These are phyloP conservation scores for Acanthornis magna DNA, from an alignment of 2,797 vertebrate genomes.

Conservation along the genomic window DNA sequence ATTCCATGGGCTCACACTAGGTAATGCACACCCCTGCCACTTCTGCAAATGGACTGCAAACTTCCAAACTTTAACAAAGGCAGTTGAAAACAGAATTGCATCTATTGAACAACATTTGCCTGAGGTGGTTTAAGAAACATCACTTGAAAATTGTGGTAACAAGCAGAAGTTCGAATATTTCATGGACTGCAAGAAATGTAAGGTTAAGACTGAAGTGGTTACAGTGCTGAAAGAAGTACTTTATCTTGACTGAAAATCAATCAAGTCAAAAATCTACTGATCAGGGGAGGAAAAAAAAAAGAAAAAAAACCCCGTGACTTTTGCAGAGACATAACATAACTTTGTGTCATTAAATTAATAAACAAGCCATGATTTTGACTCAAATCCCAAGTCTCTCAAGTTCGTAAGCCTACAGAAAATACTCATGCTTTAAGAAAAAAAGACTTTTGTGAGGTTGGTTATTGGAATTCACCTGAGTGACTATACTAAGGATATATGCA, in stretches of 20 bases:
- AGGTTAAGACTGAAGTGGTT: not conserved
- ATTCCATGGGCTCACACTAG: not conserved
- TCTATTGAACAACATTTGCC: not conserved
- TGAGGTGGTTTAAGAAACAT: not conserved
- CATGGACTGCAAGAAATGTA: not conserved
- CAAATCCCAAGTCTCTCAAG: not conserved
- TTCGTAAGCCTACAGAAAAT: not conserved
- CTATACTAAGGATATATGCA: not conserved
- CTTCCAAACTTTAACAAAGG: not conserved
- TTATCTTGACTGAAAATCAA: not conserved
- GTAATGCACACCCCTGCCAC: not conserved
- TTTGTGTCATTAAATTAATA: not conserved
- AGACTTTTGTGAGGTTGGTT: not conserved
- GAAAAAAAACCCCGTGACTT: not conserved
- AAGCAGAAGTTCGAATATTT: not conserved
- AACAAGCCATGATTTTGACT: not conserved
- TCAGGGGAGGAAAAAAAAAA: fast-evolving
- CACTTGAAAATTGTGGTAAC: not conserved
- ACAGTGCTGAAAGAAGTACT: not conserved
- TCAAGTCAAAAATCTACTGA: not conserved
- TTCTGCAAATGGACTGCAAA: not conserved
- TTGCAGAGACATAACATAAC: not conserved
- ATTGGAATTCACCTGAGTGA: not conserved
- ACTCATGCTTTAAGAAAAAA: not conserved
- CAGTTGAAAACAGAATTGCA: fast-evolving